Conservation (phyloP, 2,113 vertebrate genomes). For the Eulacestoma nigropectus region DNA sequence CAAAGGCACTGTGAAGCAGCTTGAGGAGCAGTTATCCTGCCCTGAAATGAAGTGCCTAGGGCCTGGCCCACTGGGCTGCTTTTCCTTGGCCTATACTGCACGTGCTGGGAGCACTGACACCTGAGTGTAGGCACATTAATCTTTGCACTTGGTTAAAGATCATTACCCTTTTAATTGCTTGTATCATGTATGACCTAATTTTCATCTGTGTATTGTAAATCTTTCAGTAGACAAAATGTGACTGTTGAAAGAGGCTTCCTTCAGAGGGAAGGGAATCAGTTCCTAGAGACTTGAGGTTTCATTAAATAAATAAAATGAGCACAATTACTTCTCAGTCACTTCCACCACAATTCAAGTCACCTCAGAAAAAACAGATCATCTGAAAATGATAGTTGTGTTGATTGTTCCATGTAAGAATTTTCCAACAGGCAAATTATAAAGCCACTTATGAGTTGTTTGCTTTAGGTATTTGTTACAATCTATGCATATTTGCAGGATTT, state of each 20-base stretch:
- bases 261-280: background rate
- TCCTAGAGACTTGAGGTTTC: background rate
- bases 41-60: background rate
- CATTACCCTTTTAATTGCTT: background rate
- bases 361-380: background rate
- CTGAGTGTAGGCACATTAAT: background rate
- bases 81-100: fast-evolving
- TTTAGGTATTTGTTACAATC: background rate
- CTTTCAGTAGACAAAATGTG: background rate
- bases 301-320: background rate
- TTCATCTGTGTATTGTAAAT: background rate
- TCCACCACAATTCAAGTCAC: background rate
- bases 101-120: background rate
- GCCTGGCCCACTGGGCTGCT: fast-evolving
- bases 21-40: background rate
- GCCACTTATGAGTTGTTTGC: background rate
- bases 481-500: background rate
- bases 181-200: background rate
- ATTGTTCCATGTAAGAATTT: background rate
- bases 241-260: background rate
- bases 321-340: background rate
- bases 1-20: background rate
- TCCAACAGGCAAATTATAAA: background rate
- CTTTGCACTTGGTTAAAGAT: background rate
- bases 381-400: background rate